Conservation (phyloP, 37 sponge, comb jelly and placozoan species). For the Sycon ciliatum region DNA sequence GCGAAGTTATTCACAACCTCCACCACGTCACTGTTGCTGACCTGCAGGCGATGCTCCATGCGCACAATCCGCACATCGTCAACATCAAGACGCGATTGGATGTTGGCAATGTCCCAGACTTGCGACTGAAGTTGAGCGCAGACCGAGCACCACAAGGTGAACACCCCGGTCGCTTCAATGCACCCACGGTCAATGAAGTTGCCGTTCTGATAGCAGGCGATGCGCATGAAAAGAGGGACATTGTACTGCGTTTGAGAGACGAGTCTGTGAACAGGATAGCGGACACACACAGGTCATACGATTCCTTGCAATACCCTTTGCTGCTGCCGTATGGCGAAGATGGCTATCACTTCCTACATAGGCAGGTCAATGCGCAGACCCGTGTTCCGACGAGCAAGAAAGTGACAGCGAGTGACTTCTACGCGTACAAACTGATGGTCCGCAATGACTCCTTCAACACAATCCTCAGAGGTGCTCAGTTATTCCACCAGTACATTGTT, state of each 20-base stretch:
- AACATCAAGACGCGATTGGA: too few relatives aligned
- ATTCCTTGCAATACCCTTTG: conserved; percentile 31
- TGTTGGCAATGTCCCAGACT: too few relatives aligned
- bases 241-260: conserved; percentile 14
- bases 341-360: conserved; percentile 16
- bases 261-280: conserved; percentile 5
- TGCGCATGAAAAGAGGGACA: conserved; percentile 33
- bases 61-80: too few relatives aligned
- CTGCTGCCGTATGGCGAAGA: conserved; percentile 34
- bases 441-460: conserved; percentile 14
- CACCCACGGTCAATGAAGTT: conserved; percentile 25
- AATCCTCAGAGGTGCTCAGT: conserved; percentile 9
- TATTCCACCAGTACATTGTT: conserved; percentile 54
- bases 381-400: too few relatives aligned
- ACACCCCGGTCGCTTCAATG: conserved; percentile 32
- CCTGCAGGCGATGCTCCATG: too few relatives aligned
- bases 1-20: too few relatives aligned
- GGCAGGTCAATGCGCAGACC: neutral
- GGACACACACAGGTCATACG: conserved; percentile 16
- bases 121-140: too few relatives aligned
- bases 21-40: too few relatives aligned
- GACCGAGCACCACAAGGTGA: conserved; percentile 24
- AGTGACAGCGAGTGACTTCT: conserved; percentile 35
- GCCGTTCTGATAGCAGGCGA: conserved; percentile 25
- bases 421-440: conserved; percentile 37